These are phyloP conservation scores for Papio anubis DNA, from an alignment of 2,113 vertebrate species.

Conservation along the genomic window DNA sequence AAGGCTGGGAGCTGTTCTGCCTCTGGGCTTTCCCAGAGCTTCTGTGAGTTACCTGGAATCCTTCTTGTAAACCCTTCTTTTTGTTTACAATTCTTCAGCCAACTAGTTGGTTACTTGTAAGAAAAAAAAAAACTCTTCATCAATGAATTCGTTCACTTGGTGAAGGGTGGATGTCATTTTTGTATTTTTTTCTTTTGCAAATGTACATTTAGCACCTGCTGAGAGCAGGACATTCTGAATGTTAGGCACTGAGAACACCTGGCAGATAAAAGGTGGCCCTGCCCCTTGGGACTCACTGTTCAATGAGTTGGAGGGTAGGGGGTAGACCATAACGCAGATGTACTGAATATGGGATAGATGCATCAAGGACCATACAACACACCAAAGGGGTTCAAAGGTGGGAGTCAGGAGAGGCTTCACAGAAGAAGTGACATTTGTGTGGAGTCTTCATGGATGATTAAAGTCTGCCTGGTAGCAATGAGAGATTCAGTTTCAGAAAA, in stretches of 20 bases:
- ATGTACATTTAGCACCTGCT: neutral
- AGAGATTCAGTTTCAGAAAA: neutral
- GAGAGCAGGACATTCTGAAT: neutral
- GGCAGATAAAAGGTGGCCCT: neutral
- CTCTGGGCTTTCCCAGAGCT: neutral
- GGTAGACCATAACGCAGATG: neutral
- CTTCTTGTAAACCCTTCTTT: neutral
- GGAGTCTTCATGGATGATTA: neutral
- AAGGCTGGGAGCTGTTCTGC: neutral
- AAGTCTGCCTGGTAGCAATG: neutral
- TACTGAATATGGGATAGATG: neutral
- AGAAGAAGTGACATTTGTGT: neutral
- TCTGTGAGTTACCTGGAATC: no score
- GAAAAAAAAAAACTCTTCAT: neutral
- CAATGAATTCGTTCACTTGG: neutral
- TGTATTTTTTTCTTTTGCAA: neutral
- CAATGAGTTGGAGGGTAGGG: neutral
- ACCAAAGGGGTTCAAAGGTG: neutral
- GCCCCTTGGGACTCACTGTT: neutral
- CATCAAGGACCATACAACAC: neutral
- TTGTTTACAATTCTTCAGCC: neutral
- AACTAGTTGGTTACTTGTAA: neutral
- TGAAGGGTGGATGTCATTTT: neutral
- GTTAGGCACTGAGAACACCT: neutral
- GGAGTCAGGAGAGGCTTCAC: neutral